A percentile compares a stretch with the other conserved stretches of the same genome.
Evolutionary conservation across 2,888 invertebrate species (phyloP).

Genomic region (Hyalella azteca): DNA sequence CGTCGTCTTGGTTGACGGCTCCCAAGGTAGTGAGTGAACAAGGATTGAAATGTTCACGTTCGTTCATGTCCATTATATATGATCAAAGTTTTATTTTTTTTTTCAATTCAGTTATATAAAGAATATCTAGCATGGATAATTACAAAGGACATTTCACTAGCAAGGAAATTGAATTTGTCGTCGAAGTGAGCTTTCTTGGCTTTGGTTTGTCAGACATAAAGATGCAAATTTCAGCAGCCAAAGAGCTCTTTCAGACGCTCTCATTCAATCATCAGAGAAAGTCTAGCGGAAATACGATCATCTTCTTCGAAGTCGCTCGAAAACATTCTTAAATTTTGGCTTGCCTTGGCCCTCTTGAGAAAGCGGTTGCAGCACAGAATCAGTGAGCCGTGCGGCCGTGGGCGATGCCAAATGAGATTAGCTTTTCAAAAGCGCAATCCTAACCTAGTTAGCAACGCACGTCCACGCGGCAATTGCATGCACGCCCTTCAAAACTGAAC

Average conservation of each 20-base stretch:
- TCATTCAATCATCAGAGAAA: slow-evolving; percentile 3
- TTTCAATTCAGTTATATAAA: no score
- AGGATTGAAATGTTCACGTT: no score
- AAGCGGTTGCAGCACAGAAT: background rate
- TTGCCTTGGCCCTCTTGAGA: background rate
- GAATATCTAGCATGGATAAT: no score
- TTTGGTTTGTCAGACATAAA: no score
- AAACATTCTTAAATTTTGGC: background rate
- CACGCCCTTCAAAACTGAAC: background rate
- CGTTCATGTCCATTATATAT: no score
- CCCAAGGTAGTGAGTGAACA: no score
- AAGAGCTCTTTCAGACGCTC: background rate
- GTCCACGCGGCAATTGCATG: background rate
- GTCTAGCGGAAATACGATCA: slow-evolving; percentile 8
- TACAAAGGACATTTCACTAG: no score
- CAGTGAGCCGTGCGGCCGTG: slow-evolving; percentile 10
- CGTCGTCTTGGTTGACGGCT: no score
- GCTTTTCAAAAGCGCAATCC: slow-evolving; percentile 25
- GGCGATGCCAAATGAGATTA: slow-evolving; percentile 32
- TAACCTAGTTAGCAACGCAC: slow-evolving; percentile 19
- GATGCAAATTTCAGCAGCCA: no score
- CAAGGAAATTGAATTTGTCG: no score
- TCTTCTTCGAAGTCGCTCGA: background rate
- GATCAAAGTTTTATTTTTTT: no score
- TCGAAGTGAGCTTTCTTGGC: no score